phyloP scores from a whole-genome alignment of 2,797 vertebrate species.

The Pseudochirops cupreus region DNA sequence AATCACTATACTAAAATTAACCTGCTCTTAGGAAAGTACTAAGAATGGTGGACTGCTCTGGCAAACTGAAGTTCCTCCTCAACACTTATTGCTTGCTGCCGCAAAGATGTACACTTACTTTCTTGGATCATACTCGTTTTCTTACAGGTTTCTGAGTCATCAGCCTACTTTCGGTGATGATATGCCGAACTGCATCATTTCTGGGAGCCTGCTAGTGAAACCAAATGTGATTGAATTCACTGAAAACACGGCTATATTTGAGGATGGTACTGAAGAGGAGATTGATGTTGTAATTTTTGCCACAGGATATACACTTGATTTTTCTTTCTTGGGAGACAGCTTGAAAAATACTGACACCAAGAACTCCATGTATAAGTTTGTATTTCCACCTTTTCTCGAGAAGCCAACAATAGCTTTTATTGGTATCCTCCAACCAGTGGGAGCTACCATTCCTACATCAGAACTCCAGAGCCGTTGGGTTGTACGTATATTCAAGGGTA shows the following conservation, averaged over 20 bases:
- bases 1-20: not conserved
- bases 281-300: slow-evolving; percentile 86
- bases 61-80: not conserved
- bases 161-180: slow-evolving; percentile 84
- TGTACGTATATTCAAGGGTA: slow-evolving; percentile 86
- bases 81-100: not conserved
- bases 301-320: slow-evolving; percentile 85
- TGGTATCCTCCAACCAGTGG: slow-evolving; percentile 84
- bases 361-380: slow-evolving; percentile 84
- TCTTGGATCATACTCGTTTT: not conserved
- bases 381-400: slow-evolving; percentile 84
- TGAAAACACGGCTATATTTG: slow-evolving; percentile 84
- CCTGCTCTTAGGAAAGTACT: not conserved
- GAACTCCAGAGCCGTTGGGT: slow-evolving; percentile 87
- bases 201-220: slow-evolving; percentile 84
- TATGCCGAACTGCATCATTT: slow-evolving; percentile 84
- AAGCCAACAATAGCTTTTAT: slow-evolving; percentile 85
- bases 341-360: slow-evolving; percentile 78
- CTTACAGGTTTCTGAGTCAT: slow-evolving; percentile 63
- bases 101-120: not conserved
- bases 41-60: not conserved
- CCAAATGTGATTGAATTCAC: slow-evolving; percentile 84
- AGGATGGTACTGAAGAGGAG: slow-evolving; percentile 81
- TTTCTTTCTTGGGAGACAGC: slow-evolving; percentile 86
- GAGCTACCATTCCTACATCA: slow-evolving; percentile 81